Evolutionary conservation across 2,113 vertebrate species (phyloP).

Genomic region (Elephas maximus): DNA sequence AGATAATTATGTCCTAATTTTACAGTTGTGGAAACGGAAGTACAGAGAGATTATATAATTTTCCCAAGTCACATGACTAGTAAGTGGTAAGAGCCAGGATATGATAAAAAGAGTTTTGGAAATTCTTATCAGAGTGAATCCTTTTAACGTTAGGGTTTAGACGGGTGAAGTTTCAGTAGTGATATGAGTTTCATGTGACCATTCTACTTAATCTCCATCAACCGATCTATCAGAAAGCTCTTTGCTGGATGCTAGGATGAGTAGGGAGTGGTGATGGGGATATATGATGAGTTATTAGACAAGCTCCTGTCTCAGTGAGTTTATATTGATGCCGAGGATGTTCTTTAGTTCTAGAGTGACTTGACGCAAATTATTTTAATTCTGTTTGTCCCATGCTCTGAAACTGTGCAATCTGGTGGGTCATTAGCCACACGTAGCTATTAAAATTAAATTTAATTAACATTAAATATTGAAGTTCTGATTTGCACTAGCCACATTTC

Average conservation of each 20-base stretch:
- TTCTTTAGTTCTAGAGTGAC: not conserved
- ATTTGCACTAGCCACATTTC: no score
- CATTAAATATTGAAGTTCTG: no score
- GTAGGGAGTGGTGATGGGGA: not conserved
- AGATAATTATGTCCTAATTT: slow-evolving; percentile 28
- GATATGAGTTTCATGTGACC: not conserved
- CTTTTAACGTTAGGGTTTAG: not conserved
- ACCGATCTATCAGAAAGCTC: not conserved
- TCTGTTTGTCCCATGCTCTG: not conserved
- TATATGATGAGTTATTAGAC: not conserved
- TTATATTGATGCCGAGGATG: not conserved
- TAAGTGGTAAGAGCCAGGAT: not conserved
- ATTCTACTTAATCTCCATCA: not conserved
- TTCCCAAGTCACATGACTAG: not conserved
- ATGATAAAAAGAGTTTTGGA: not conserved
- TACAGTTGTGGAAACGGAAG: not conserved
- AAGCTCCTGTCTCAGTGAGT: not conserved
- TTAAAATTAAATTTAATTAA: no score
- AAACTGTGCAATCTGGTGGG: not conserved
- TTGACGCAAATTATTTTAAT: not conserved
- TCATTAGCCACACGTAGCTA: no score
- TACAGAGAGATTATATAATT: not conserved
- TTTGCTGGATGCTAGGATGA: not conserved
- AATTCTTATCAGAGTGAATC: not conserved
- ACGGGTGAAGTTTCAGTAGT: not conserved